These are phyloP conservation scores for Apis laboriosa DNA, from an alignment of 1,140 invertebrate species.

Conservation along the genomic window DNA sequence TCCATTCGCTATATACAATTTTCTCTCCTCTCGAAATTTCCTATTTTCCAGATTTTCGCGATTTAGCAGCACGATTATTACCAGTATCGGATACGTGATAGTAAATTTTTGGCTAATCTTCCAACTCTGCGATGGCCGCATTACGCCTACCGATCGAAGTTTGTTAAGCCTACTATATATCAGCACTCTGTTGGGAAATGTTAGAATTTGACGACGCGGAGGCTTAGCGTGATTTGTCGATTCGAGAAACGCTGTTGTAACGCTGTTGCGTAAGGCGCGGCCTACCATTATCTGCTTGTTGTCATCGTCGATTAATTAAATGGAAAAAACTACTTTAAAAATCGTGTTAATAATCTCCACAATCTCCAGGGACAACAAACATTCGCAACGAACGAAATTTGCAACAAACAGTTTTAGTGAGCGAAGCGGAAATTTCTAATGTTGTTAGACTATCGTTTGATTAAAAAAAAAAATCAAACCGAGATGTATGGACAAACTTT, in stretches of 20 bases:
- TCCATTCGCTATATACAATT: no score
- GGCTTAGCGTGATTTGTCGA: conserved; percentile 22
- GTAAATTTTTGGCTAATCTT: conserved; percentile 25
- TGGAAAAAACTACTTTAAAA: no score
- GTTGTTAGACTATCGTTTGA: no score
- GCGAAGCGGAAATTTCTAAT: no score
- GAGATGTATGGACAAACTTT: not conserved
- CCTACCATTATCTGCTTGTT: not conserved
- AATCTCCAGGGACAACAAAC: no score
- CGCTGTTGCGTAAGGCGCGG: not conserved
- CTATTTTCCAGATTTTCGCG: not conserved
- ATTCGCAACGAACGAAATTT: no score
- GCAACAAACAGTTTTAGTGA: no score
- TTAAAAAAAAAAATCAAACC: not conserved
- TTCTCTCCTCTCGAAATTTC: no score
- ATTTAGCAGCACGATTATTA: not conserved
- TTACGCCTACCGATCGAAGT: conserved; percentile 2
- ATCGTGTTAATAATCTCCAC: no score
- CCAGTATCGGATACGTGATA: not conserved
- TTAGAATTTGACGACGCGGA: conserved; percentile 20
- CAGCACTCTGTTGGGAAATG: conserved; percentile 9
- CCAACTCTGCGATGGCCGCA: not conserved
- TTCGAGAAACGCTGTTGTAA: not conserved
- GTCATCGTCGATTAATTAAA: no score
- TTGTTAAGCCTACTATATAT: conserved; percentile 29